Evolutionary conservation across 2,888 invertebrate genomes (phyloP).

Genomic region (Pocota personata): DNA sequence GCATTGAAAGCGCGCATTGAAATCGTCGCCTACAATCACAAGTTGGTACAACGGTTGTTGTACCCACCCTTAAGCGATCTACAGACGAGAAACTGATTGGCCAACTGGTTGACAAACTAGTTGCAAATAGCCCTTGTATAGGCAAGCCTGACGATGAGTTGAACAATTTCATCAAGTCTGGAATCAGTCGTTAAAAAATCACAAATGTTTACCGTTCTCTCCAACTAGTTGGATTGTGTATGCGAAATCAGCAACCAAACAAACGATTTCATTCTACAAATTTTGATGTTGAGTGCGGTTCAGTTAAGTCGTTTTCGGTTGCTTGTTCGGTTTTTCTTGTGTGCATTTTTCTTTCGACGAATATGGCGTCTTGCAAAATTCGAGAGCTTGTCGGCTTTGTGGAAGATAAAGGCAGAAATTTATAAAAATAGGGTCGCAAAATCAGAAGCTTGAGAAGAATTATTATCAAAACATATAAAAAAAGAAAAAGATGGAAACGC

Average conservation of each 20-base stretch:
- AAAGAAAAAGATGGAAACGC: not conserved
- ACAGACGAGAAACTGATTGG: not conserved
- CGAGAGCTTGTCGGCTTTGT: not conserved
- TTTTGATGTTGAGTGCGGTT: slow-evolving; percentile 1
- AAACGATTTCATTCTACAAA: not conserved
- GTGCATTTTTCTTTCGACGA: not conserved
- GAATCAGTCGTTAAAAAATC: not conserved
- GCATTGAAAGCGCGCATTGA: no score
- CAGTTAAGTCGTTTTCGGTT: not conserved
- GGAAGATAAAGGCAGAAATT: not conserved
- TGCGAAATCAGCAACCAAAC: no score
- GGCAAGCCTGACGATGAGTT: not conserved
- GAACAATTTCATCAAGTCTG: not conserved
- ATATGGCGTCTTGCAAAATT: not conserved
- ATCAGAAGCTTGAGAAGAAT: not conserved
- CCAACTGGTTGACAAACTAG: not conserved
- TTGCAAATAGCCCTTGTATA: not conserved
- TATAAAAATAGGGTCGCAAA: slow-evolving; percentile 14
- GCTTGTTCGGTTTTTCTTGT: not conserved
- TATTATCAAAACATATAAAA: not conserved
- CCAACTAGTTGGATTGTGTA: no score
- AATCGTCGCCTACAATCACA: no score
- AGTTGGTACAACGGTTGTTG: no score
- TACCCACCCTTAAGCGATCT: no score
- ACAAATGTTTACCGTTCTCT: not conserved